Conservation (phyloP, 2,888 invertebrate genomes). For the Drosophila differens region DNA sequence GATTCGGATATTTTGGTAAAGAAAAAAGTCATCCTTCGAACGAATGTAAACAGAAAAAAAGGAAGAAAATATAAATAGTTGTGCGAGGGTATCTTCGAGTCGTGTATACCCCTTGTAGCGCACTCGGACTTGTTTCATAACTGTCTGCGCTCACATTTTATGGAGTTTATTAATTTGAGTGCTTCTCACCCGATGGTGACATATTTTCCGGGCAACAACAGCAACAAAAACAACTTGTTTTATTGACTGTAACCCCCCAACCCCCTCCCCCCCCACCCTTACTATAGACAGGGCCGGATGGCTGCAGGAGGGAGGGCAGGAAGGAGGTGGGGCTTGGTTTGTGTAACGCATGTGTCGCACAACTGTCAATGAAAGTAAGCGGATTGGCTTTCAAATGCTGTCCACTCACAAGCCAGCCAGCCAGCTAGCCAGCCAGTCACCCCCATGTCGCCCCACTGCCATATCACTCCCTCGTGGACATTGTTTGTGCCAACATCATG, state of each 20-base stretch:
- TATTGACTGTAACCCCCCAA: constrained; percentile 60
- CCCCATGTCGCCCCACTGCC: not conserved
- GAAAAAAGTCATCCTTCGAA: not conserved
- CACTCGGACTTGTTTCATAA: constrained; percentile 61
- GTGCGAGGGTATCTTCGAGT: constrained; percentile 16
- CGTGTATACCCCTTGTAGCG: not conserved
- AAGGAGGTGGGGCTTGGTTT: not conserved
- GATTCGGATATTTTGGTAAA: not conserved
- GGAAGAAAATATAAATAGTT: not conserved
- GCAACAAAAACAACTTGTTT: constrained; percentile 62
- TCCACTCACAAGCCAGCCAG: constrained; percentile 29
- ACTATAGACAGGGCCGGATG: not conserved
- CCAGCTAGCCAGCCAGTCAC: not conserved
- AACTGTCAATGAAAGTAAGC: constrained; percentile 80
- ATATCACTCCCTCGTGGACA: not conserved
- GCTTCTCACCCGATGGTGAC: constrained; percentile 73
- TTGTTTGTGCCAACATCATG: constrained; percentile 32
- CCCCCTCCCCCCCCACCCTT: not conserved
- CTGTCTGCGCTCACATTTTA: constrained; percentile 82
- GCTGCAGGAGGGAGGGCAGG: not conserved
- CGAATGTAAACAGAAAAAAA: not conserved
- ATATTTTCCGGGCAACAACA: constrained; percentile 49
- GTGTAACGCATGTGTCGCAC: constrained; percentile 74
- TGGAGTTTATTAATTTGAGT: constrained; percentile 85
- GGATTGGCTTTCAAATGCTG: constrained; percentile 75